phyloP scores from a whole-genome alignment of 2,797 vertebrate species.

The Anabacerthia variegaticeps region DNA sequence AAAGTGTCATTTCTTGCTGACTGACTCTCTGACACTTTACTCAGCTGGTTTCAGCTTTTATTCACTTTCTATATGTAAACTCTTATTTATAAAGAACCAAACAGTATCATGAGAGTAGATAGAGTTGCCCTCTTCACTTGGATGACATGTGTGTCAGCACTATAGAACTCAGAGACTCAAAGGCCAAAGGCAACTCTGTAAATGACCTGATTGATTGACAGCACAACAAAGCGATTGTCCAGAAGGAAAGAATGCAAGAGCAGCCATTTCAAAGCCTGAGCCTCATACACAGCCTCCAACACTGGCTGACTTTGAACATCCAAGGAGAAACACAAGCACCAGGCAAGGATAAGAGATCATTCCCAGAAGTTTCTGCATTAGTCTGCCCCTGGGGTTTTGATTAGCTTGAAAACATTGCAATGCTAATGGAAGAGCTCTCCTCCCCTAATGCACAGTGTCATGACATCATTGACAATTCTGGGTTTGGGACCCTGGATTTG shows the following conservation, averaged over 20 bases:
- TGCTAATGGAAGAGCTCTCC: neutral
- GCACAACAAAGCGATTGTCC: neutral
- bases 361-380: neutral
- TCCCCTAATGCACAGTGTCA: neutral
- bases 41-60: neutral
- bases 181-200: neutral
- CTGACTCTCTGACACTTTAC: neutral
- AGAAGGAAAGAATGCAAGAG: neutral
- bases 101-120: neutral
- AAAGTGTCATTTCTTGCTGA: neutral
- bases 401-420: neutral
- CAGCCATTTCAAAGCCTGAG: neutral
- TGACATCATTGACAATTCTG: neutral
- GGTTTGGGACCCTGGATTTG: neutral
- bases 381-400: neutral
- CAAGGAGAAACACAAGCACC: neutral
- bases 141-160: neutral
- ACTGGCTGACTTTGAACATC: neutral
- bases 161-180: neutral
- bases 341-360: neutral
- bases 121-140: neutral
- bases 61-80: neutral
- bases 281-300: neutral
- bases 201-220: neutral
- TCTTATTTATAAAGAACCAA: neutral